phyloP scores from a whole-genome alignment of 2,888 invertebrate genomes.

The Polyommatus icarus region DNA sequence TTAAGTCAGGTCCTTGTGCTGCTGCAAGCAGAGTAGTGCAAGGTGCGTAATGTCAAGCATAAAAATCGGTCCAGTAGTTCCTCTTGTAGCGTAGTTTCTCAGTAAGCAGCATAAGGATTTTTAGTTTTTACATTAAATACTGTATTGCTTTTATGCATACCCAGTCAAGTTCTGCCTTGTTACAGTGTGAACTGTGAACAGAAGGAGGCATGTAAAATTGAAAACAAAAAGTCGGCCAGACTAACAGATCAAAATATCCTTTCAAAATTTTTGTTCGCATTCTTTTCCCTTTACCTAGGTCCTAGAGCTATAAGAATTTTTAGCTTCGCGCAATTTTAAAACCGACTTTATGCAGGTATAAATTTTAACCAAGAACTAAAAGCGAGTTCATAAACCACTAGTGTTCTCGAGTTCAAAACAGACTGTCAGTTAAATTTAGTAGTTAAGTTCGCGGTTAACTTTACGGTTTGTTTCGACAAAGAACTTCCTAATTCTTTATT shows the following conservation, averaged over 20 bases:
- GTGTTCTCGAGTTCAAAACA: constrained; percentile 18
- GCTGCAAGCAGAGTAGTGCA: neutral
- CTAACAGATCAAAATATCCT: no score
- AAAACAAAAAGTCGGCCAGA: no score
- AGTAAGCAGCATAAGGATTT: no score
- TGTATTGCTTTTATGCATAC: no score
- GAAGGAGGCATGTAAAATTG: no score
- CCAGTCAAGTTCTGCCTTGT: no score
- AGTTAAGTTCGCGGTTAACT: constrained; percentile 15
- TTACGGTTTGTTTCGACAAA: constrained; percentile 3
- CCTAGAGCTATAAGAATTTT: neutral
- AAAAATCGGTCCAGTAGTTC: no score
- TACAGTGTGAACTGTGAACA: no score
- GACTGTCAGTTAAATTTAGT: constrained; percentile 18
- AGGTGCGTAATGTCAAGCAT: no score
- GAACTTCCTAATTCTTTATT: constrained; percentile 23
- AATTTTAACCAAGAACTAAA: constrained; percentile 9
- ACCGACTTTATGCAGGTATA: neutral
- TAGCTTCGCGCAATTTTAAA: neutral
- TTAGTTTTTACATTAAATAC: no score
- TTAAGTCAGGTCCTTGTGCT: neutral
- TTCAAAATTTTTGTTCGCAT: neutral
- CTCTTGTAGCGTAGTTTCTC: no score
- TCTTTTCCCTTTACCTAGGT: neutral
- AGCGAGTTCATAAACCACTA: constrained; percentile 2